Base-by-base conservation (phyloP, 2,797 vertebrate species). In the Ctenopoma kingsleyae region DNA sequence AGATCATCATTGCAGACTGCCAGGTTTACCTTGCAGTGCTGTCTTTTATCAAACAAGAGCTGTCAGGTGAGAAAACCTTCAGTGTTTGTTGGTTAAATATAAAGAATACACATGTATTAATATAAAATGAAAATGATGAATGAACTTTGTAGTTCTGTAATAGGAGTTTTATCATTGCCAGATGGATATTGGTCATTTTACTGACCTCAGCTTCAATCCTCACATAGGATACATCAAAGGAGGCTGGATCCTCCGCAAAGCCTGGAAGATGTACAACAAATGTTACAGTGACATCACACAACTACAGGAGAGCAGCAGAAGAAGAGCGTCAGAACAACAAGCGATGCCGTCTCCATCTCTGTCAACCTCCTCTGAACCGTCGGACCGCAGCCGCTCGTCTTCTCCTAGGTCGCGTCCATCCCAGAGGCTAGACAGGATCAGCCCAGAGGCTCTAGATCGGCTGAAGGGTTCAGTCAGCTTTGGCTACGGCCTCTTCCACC, bases 261-360 rank as follows among this genome's bases (percentile, higher is more conserved):
- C 98, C 89, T 99, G 98, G 98, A 99, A 99, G 91, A 97, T 98
- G 94, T 99, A 99, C 92, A 98, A 98, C 92, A 99, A 98, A 85
- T 98, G 97, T 88, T 98, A 99, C 91, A 93, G 91, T 43, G 98
- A 99, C 92, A 99, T 99, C 94, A 97, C 96, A 65, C 93, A 94
- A 6, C 94, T 99, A 72, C 98, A 99, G 94, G 97, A 99, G 74
- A 81, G 96, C 49, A 91, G 92, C 93, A 95, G 95, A 76, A 95
- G 93, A 90, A 94, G 92, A 85, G 90, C 90, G 20, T 92, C 95
- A 19, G 76, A 87, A 32, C 87, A 85, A 43, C 94, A 90, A 88
- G 91, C 90, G 35, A 80, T 68, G 16, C 81, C 92, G 53, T 81
- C 95, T 74, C 11, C 53, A 0, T 71, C 94, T 69, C 46, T 49